phyloP scores from a whole-genome alignment of 2,888 invertebrate species.

The Prenolepis imparis region DNA sequence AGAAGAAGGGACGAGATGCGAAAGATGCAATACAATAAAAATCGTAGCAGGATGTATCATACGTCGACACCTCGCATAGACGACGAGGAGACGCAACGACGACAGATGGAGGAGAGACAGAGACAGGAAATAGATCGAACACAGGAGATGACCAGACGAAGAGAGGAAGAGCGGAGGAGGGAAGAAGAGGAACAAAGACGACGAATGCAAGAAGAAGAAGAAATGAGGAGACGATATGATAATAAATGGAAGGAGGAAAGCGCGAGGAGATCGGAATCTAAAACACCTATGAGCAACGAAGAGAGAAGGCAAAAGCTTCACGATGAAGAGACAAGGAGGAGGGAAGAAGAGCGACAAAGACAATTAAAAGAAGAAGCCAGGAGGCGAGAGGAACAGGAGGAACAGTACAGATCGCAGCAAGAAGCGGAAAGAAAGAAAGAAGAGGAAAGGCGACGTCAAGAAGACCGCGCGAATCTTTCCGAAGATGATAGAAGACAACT shows the following conservation, averaged over 20 bases:
- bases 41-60: constrained; percentile 11
- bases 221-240: constrained; percentile 15
- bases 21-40: constrained; percentile 43
- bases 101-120: constrained; percentile 50
- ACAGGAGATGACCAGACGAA: not conserved
- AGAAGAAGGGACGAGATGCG: constrained; percentile 43
- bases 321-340: not conserved
- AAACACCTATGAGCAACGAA: not conserved
- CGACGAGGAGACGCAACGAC: constrained; percentile 26
- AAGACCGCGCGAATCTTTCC: constrained; percentile 6
- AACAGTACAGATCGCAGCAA: constrained; percentile 36
- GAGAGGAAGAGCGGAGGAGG: constrained; percentile 34
- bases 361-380: constrained; percentile 28
- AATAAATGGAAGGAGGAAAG: constrained; percentile 10
- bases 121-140: constrained; percentile 23
- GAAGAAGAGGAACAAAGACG: constrained; percentile 40
- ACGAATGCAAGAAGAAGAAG: constrained; percentile 31
- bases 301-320: constrained; percentile 11
- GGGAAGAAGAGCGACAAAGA: constrained; percentile 24
- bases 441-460: constrained; percentile 21
- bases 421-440: constrained; percentile 36
- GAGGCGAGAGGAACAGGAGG: not conserved
- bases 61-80: not conserved
- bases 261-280: not conserved
- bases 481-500: constrained; percentile 43